Conservation (phyloP, 2,888 invertebrate species). For the Phengaris arion region DNA sequence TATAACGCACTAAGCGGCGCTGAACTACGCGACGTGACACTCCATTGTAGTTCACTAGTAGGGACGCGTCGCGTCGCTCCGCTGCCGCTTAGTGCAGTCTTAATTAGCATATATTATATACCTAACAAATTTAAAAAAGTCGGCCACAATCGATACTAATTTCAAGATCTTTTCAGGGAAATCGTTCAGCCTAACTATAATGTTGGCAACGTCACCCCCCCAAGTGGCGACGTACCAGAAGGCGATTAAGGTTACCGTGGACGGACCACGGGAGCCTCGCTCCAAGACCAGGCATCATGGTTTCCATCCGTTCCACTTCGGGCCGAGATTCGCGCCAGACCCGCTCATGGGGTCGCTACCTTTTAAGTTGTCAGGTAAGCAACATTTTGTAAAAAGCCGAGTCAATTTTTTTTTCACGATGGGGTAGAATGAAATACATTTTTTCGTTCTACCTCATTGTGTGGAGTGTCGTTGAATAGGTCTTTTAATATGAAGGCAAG, state of each 20-base stretch:
- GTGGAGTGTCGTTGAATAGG: no score
- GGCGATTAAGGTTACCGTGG: constrained; percentile 99
- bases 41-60: no score
- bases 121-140: background rate
- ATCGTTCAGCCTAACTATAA: constrained; percentile 97
- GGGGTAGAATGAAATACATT: no score
- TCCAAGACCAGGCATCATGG: constrained; percentile 94
- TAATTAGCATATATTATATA: no score
- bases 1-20: no score
- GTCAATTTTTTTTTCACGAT: no score
- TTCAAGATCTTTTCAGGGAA: constrained; percentile 84
- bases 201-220: constrained; percentile 94
- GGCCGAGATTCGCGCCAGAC: constrained; percentile 90
- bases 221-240: constrained; percentile 98
- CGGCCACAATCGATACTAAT: no score
- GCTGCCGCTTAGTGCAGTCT: no score
- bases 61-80: no score
- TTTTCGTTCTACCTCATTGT: no score
- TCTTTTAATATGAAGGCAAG: no score
- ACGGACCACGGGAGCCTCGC: constrained; percentile 98
- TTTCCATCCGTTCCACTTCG: constrained; percentile 94
- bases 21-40: no score
- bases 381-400: background rate
- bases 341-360: constrained; percentile 87
- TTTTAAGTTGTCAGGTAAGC: constrained; percentile 91